Conservation (phyloP, 2,113 vertebrate genomes). For the Motacilla tschutschensis region DNA sequence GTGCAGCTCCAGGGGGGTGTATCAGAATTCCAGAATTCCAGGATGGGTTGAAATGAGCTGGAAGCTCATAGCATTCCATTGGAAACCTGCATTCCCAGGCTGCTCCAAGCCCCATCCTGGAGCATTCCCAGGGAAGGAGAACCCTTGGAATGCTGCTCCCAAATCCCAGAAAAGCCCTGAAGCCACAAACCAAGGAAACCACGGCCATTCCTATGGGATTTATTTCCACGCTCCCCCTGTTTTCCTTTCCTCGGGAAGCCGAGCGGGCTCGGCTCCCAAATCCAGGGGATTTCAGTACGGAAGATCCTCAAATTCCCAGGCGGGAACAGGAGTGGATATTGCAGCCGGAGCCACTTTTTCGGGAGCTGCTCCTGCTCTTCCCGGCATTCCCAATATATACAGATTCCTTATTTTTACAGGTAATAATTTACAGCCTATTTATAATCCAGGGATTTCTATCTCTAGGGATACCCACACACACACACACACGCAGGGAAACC, state of each 20-base stretch:
- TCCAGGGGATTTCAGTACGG: neutral
- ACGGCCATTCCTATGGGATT: neutral
- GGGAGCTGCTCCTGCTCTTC: constrained; percentile 27
- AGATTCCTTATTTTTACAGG: constrained; percentile 73
- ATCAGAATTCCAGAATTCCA: neutral
- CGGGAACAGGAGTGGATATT: neutral
- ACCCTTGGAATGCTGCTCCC: neutral
- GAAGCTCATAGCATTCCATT: neutral
- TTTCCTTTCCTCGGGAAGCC: neutral
- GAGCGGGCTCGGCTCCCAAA: neutral
- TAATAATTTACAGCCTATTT: constrained; percentile 70
- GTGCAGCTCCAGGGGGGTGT: neutral
- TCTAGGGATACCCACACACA: neutral
- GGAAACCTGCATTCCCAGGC: neutral
- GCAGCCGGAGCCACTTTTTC: neutral
- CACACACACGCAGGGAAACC: neutral
- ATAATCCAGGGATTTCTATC: neutral
- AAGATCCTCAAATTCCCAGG: neutral
- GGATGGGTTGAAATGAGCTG: neutral
- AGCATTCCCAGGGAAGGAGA: neutral
- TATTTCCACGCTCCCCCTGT: neutral
- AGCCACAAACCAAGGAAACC: neutral
- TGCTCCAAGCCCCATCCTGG: neutral
- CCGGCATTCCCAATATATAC: constrained; percentile 72
- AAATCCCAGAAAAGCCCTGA: neutral